Percentiles rank a stretch among this genome's conserved stretches.
Conservation (phyloP, 2,888 invertebrate genomes). For the Clivina fossor region DNA sequence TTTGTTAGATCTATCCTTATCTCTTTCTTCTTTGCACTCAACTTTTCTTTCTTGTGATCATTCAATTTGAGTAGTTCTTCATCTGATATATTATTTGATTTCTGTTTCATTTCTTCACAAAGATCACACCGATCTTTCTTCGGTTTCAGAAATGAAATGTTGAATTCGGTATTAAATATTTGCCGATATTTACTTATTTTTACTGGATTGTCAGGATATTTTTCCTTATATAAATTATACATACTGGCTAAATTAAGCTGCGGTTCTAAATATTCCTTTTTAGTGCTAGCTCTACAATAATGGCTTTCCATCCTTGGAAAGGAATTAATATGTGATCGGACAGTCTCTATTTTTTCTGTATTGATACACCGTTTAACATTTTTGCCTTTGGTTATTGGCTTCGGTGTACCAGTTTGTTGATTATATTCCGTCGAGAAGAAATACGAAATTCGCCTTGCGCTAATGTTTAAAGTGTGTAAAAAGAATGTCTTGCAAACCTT, state of each 20-base stretch:
- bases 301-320: constrained; percentile 24
- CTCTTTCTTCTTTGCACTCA: constrained; percentile 1
- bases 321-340: constrained; percentile 13
- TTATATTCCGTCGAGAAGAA: constrained; percentile 17
- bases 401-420: neutral
- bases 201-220: constrained; percentile 2
- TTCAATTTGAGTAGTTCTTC: constrained; percentile 4
- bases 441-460: constrained; percentile 11
- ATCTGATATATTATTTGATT: neutral
- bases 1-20: no score
- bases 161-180: constrained; percentile 23
- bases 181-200: constrained; percentile 17
- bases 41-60: constrained; percentile 6
- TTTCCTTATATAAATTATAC: constrained; percentile 18
- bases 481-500: constrained; percentile 21
- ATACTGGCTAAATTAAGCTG: constrained; percentile 15
- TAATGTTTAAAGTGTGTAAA: constrained; percentile 14
- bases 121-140: constrained; percentile 28
- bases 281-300: constrained; percentile 21
- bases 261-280: constrained; percentile 27
- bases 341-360: constrained; percentile 7
- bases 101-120: constrained; percentile 17
- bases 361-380: constrained; percentile 5
- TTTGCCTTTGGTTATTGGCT: constrained; percentile 11
- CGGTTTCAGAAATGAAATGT: constrained; percentile 19